Base-by-base conservation (phyloP, 2,888 invertebrate species). In the Chrysolina americana region DNA sequence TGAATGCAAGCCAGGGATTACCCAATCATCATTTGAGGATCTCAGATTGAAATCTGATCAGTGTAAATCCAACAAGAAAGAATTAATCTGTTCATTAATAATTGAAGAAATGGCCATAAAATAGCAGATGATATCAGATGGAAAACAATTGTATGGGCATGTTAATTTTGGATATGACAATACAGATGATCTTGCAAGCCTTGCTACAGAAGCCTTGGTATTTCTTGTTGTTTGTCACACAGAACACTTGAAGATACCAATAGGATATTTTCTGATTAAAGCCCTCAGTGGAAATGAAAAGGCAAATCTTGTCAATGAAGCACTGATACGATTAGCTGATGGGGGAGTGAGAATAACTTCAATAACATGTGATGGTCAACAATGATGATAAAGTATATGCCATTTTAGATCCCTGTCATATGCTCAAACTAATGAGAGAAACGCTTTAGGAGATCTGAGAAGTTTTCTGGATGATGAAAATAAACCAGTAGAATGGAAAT, bases 261-360 rank as follows among this genome's bases (percentile, higher is more conserved):
- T 76, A 13, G 74, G 41, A 2, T 76, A 76, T 68, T 76, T 78
- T 71, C 50, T 77, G 13, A 73, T 75, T 11, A 53, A 48, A 15
- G 47, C 66, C 21, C 53, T 79, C 0, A 66, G 36, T 44, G 71
- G 53, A 10, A 17, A 36, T 17, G 76, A 78, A 68, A 80, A 75
- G 65, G 74, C 77, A 0, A 65, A 47, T 65, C 23, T 65, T 4
- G 48, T 65, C 15, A 65, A 65, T 65, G 65, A 65, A 65, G 65
- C 65, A 48, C 48, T 65, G 0, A 65, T 65, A 13, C 13, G 65
- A 65, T 65, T 65, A 23, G 65, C 48, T 15, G 65, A 65, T 4
- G 10, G 23, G 3, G 10, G 48, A 15, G 65, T 65, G 8, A 48
- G 5, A 65, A 65, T 65, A 10, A 65, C 23, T 21, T 65, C 65